These are phyloP conservation scores for Heliothis subflexa DNA, from an alignment of 1,140 invertebrate species.

Conservation along the genomic window DNA sequence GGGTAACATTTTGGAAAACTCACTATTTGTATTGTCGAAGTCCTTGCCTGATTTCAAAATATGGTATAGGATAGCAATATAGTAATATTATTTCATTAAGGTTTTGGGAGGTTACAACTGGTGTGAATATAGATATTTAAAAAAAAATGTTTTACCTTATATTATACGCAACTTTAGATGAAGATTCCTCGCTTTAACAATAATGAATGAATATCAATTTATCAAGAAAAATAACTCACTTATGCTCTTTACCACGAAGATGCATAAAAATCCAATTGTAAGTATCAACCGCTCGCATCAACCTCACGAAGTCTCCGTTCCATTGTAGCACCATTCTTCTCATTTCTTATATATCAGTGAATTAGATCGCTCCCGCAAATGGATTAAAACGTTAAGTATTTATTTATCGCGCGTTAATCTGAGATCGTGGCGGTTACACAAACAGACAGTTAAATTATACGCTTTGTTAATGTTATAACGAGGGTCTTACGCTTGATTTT, in stretches of 20 bases:
- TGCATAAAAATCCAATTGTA: background rate
- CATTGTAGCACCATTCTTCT: conserved; percentile 59
- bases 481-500: conserved; percentile 37
- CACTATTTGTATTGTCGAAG: no score
- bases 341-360: conserved; percentile 60
- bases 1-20: background rate
- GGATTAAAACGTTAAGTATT: conserved; percentile 76
- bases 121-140: no score
- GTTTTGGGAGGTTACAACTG: no score
- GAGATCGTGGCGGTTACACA: conserved; percentile 69
- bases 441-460: conserved; percentile 76
- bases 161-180: no score
- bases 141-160: no score
- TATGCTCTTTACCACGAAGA: background rate
- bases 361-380: conserved; percentile 66
- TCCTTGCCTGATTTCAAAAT: no score
- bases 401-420: conserved; percentile 77
- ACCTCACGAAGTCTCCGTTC: background rate
- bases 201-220: no score
- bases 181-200: no score
- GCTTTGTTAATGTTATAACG: conserved; percentile 62
- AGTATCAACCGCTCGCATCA: conserved; percentile 43
- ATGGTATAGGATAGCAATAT: no score
- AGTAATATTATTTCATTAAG: no score
- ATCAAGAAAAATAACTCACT: no score